Percentiles rank a stretch among this genome's conserved stretches.
Evolutionary conservation across 2,888 invertebrate genomes (phyloP).

Genomic region (Biston betularia): DNA sequence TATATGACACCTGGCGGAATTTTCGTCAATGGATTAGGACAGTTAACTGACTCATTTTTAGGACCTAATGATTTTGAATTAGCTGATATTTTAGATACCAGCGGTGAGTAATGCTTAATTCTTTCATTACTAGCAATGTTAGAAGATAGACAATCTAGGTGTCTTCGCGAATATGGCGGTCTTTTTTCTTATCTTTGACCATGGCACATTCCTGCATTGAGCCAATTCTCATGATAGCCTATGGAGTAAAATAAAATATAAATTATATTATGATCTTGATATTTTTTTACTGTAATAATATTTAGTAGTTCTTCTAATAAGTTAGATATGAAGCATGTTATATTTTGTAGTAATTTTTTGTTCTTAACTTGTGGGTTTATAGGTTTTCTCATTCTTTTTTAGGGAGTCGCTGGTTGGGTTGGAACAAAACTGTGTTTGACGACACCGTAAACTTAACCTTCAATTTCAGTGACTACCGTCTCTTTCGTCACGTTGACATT

Average conservation of each 20-base stretch:
- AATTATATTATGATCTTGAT: too few relatives aligned
- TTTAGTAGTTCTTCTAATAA: too few relatives aligned
- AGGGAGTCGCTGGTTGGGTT: conserved; percentile 94
- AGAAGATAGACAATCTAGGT: too few relatives aligned
- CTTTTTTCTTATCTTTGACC: too few relatives aligned
- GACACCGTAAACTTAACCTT: conserved; percentile 91
- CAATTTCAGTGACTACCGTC: conserved; percentile 91
- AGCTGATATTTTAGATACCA: conserved; percentile 85
- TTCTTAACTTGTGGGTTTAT: too few relatives aligned
- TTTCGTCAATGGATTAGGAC: conserved; percentile 91
- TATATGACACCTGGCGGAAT: conserved; percentile 76
- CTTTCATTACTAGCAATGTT: background rate
- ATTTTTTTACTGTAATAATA: too few relatives aligned
- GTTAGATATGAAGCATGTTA: too few relatives aligned
- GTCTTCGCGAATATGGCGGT: too few relatives aligned
- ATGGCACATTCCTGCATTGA: too few relatives aligned
- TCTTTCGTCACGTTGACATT: conserved; percentile 90
- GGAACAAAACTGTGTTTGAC: conserved; percentile 90
- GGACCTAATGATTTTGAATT: conserved; percentile 89
- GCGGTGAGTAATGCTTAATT: conserved; percentile 70
- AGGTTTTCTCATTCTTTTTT: conserved; percentile 34
- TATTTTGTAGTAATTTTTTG: too few relatives aligned
- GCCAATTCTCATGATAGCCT: too few relatives aligned
- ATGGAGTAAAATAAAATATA: too few relatives aligned
- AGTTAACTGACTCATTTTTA: conserved; percentile 91